phyloP scores from a whole-genome alignment of 2,797 vertebrate genomes.

The Ctenopoma kingsleyae region DNA sequence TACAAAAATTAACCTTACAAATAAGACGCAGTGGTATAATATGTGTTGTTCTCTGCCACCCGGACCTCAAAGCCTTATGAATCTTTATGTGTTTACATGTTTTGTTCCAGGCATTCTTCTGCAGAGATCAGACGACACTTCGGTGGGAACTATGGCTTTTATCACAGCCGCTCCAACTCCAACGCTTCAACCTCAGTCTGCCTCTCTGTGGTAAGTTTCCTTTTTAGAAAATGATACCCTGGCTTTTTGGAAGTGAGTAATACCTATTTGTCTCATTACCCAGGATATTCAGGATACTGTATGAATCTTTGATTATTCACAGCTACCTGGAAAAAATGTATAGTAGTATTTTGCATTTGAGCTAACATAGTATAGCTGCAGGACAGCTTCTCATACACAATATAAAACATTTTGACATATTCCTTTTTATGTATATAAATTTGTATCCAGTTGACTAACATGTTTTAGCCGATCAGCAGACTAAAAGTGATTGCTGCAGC shows the following conservation, averaged over 20 bases:
- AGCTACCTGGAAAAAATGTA: neutral
- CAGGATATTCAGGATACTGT: neutral
- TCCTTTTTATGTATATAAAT: neutral
- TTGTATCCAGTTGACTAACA: neutral
- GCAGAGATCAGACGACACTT: constrained; percentile 78
- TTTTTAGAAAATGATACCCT: constrained; percentile 5
- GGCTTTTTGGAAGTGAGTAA: neutral
- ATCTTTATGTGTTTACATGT: constrained; percentile 29
- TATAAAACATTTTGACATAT: neutral
- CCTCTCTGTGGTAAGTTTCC: constrained; percentile 74
- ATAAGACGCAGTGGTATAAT: neutral
- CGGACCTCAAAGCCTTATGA: constrained; percentile 1
- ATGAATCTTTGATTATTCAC: constrained; percentile 16
- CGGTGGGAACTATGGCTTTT: constrained; percentile 57
- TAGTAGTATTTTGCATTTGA: neutral
- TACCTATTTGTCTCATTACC: constrained; percentile 6
- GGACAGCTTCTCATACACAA: neutral
- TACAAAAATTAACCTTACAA: neutral
- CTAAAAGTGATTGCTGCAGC: neutral
- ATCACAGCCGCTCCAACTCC: constrained; percentile 77
- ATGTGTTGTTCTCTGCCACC: constrained; percentile 6
- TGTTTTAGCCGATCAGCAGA: neutral
- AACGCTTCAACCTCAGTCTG: constrained; percentile 64
- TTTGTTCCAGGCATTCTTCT: constrained; percentile 75
- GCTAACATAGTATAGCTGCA: neutral